phyloP scores from a whole-genome alignment of 2,797 vertebrate species.

The Urocyon cinereoargenteus region DNA sequence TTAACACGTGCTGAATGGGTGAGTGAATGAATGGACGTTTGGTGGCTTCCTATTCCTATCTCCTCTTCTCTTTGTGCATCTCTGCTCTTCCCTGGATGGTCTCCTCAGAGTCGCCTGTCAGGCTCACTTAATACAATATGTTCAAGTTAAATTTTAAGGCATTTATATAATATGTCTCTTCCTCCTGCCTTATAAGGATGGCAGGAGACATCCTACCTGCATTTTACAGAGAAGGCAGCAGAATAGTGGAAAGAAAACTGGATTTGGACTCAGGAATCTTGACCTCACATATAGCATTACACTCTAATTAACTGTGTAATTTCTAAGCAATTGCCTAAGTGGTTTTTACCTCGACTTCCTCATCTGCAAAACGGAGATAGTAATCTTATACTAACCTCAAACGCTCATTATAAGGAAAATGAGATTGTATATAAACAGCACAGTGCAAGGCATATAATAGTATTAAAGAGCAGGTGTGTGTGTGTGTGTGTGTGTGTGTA shows the following conservation, averaged over 20 bases:
- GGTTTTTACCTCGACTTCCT: not conserved
- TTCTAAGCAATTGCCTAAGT: constrained; percentile 29
- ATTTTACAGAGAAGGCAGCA: not conserved
- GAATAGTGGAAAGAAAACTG: not conserved
- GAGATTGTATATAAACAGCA: not conserved
- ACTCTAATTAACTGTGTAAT: not conserved
- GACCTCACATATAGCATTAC: not conserved
- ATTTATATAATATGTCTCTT: not conserved
- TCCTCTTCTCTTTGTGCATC: not conserved
- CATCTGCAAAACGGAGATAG: not conserved
- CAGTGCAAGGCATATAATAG: not conserved
- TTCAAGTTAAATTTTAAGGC: not conserved
- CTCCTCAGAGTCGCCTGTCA: not conserved
- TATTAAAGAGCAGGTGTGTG: not conserved
- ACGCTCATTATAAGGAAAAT: not conserved
- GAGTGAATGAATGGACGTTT: not conserved
- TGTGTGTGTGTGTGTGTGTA: not conserved
- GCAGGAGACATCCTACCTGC: not conserved
- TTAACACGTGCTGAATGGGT: not conserved
- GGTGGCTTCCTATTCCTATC: not conserved
- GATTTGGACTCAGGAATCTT: not conserved
- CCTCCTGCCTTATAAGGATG: not conserved
- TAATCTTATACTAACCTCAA: not conserved
- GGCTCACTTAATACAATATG: not conserved
- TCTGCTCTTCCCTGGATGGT: not conserved